Conservation (phyloP, 2,888 invertebrate species). For the Timandra comae region DNA sequence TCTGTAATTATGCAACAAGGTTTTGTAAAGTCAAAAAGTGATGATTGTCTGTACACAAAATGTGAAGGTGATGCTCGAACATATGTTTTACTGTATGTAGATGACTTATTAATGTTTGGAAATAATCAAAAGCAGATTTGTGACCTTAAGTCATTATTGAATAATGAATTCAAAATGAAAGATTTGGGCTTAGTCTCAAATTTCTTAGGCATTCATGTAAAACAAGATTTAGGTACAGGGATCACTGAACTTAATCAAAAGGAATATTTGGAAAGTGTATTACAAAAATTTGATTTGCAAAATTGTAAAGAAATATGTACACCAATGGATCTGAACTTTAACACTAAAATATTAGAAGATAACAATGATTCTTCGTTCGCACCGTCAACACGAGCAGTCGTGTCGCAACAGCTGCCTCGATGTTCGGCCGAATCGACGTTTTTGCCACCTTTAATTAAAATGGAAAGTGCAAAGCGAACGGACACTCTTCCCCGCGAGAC, state of each 20-base stretch:
- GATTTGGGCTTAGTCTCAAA: too few species aligned
- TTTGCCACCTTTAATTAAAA: too few species aligned
- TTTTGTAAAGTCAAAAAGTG: not conserved
- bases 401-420: too few species aligned
- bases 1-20: not conserved
- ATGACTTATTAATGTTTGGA: not conserved
- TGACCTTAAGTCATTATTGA: not conserved
- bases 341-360: conserved; percentile 8
- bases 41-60: not conserved
- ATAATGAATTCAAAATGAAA: too few species aligned
- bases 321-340: conserved; percentile 16
- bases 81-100: not conserved
- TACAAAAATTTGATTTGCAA: conserved; percentile 13
- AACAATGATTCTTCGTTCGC: too few species aligned
- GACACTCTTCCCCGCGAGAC: too few species aligned
- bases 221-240: conserved; percentile 13
- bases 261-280: conserved; percentile 13
- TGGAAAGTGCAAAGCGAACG: too few species aligned
- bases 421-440: too few species aligned
- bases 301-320: conserved; percentile 15
- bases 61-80: not conserved
- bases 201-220: conserved; percentile 13
- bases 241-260: conserved; percentile 14
- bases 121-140: conserved; percentile 1
- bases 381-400: too few species aligned